phyloP scores from a whole-genome alignment of 2,888 invertebrate species.

The Drosophila flavopinicola region DNA sequence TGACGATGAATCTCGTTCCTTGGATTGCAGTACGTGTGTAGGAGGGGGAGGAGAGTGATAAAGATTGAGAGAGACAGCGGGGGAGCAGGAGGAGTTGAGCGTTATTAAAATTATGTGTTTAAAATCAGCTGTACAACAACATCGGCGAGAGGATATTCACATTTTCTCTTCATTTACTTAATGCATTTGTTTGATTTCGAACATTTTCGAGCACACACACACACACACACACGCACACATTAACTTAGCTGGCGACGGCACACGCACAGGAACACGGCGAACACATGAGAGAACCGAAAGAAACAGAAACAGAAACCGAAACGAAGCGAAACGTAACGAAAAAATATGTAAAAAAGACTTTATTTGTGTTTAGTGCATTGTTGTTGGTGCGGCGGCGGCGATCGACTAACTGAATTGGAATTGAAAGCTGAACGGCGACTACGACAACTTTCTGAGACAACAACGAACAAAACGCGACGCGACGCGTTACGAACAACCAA shows the following conservation, averaged over 20 bases:
- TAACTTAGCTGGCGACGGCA: too few relatives aligned
- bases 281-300: conserved; percentile 26
- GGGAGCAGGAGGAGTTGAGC: conserved; percentile 6
- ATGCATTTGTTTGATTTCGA: conserved; percentile 53
- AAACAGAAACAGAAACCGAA: conserved; percentile 47
- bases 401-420: conserved; percentile 61
- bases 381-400: conserved; percentile 45
- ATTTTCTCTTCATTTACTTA: conserved; percentile 45
- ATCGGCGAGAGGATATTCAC: conserved; percentile 36
- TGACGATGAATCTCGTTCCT: conserved; percentile 44
- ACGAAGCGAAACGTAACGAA: conserved; percentile 52
- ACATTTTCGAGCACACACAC: conserved; percentile 23
- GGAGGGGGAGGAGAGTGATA: neutral
- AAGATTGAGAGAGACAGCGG: neutral
- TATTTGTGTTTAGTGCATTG: conserved; percentile 41
- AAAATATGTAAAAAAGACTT: conserved; percentile 51
- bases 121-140: conserved; percentile 46
- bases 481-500: conserved; percentile 61
- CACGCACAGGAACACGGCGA: conserved; percentile 18
- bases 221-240: neutral
- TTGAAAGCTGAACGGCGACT: conserved; percentile 55
- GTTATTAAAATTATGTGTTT: conserved; percentile 43
- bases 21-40: conserved; percentile 20
- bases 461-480: conserved; percentile 33
- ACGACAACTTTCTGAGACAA: conserved; percentile 62